Base-by-base conservation (phyloP, 2,113 vertebrate genomes). In the Carlito syrichta region DNA sequence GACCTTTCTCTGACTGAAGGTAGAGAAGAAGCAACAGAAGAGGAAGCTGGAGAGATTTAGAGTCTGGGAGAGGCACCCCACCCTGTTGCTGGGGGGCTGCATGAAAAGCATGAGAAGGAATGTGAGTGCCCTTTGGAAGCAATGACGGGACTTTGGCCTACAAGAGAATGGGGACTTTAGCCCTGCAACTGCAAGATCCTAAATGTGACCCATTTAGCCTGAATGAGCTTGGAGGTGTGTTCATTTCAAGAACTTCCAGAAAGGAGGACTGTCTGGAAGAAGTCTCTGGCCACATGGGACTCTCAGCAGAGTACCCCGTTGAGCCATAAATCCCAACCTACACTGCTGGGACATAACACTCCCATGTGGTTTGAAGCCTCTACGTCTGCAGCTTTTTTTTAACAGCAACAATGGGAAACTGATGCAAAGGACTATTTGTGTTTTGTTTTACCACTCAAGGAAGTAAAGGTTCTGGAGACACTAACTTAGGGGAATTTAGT, bases 81-180 rank as follows among this genome's bases (percentile, higher is more conserved):
- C 68, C 68, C 69, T 5, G 23, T 11, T 8, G 58, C 38, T 19
- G 40, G 13, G 43, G 20, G 30, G 27, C 19, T 54, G 27, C 12
- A 0, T 11, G 5, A 10, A 40, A 32, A 27, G 27, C 68, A 27
- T 0, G 2, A n/a, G 16, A 30, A 43, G 27, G 40, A 14, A 14
- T 2, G 9, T 12, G 56, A 19, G 4, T 32, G 7, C 3, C 30
- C 10, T 30, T 16, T 3, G 0, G 32, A 35, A 17, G 12, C 14
- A 4, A 2, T 2, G 8, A 27, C 35, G 10, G 3, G 6, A 1
- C 20, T 20, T n/a, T 0, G 1, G 12, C 20, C 45, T 12, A 43
- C 58, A 56, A 17, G 40, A 50, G 9, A 69, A 14, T 22, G 3
- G 0, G 25, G 25, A 2, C 54, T 48, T 50, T 17, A 12, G 12